These are phyloP conservation scores for Heteromormyrus szaboi DNA, from an alignment of 2,797 vertebrate genomes.

Conservation along the genomic window DNA sequence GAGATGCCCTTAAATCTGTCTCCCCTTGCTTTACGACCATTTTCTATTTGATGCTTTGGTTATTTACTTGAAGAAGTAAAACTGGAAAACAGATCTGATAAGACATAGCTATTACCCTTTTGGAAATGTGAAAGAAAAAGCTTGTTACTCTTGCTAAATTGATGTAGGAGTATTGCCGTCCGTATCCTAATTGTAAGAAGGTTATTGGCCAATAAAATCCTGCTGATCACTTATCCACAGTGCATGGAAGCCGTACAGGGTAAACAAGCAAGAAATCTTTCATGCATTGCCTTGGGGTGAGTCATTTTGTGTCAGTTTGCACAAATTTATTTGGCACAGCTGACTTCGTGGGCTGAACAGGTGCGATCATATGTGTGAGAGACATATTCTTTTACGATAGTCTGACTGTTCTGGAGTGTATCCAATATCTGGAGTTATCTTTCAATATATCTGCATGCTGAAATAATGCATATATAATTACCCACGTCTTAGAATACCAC, in stretches of 20 bases:
- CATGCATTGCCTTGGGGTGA: slow-evolving; percentile 6
- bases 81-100: not conserved
- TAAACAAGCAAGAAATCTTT: slow-evolving; percentile 10
- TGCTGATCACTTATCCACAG: slow-evolving; percentile 15
- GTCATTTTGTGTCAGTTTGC: slow-evolving; percentile 8
- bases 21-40: not conserved
- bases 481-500: not conserved
- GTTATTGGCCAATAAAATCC: slow-evolving; percentile 11
- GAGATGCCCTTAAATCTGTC: not conserved
- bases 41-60: not conserved
- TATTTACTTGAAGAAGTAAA: slow-evolving; percentile 1
- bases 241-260: not conserved
- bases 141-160: slow-evolving; percentile 6
- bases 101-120: slow-evolving; percentile 3
- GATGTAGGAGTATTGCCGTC: not conserved
- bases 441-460: not conserved
- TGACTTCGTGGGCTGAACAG: not conserved
- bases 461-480: not conserved
- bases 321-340: not conserved
- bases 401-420: not conserved
- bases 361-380: not conserved
- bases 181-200: slow-evolving; percentile 3
- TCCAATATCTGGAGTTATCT: not conserved
- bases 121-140: slow-evolving; percentile 6
- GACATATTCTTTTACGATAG: not conserved